phyloP scores from a whole-genome alignment of 2,797 vertebrate genomes.

The Parauchenoglanis ngamensis region DNA sequence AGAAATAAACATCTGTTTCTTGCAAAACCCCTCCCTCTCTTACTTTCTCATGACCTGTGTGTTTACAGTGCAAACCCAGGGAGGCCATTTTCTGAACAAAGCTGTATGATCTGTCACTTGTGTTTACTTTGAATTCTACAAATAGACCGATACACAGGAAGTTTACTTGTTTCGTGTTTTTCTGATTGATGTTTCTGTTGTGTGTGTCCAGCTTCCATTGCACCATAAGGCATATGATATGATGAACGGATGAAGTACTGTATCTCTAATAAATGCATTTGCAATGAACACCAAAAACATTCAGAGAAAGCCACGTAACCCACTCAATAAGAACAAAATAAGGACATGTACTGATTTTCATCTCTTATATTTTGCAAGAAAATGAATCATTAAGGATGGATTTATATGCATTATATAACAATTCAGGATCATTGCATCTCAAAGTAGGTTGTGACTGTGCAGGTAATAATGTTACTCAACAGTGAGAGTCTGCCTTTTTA shows the following conservation, averaged over 20 bases:
- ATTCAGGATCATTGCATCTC: not conserved
- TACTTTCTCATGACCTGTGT: slow-evolving; percentile 52
- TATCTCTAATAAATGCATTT: not conserved
- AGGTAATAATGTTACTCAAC: not conserved
- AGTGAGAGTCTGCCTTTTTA: not conserved
- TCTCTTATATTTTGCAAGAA: not conserved
- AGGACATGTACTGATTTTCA: not conserved
- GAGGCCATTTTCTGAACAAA: slow-evolving; percentile 24
- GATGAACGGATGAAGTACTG: not conserved
- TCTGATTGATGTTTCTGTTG: slow-evolving; percentile 44
- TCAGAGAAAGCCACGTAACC: not conserved
- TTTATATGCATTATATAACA: not conserved
- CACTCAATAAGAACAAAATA: not conserved
- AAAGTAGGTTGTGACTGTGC: not conserved
- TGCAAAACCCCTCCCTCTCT: slow-evolving; percentile 24
- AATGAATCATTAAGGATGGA: not conserved
- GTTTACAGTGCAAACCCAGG: slow-evolving; percentile 36
- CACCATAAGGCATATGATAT: slow-evolving; percentile 34
- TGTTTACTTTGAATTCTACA: slow-evolving; percentile 35
- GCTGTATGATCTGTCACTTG: not conserved
- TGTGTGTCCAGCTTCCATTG: not conserved
- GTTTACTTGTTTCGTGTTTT: slow-evolving; percentile 7
- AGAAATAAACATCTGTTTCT: slow-evolving; percentile 51
- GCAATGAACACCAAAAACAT: not conserved
- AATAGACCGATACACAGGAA: slow-evolving; percentile 40